Evolutionary conservation across 2,113 vertebrate genomes (phyloP), one percentile per base, ranked within the genome.

Genomic region (Archocentrus centrarchus): DNA sequence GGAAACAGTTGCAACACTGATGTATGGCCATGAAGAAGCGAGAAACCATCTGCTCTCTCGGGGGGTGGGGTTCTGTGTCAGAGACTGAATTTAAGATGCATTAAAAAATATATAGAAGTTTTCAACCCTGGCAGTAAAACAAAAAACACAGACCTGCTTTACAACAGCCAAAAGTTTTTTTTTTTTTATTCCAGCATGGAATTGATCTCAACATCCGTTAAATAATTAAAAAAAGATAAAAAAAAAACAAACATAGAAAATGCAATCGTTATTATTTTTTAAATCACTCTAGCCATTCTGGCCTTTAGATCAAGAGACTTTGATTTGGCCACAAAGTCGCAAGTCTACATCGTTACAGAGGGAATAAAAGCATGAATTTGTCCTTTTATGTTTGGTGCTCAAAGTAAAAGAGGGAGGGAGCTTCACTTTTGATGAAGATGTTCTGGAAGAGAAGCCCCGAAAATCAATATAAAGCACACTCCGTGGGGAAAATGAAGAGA

Each of bases 171-270:
- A 88, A 73, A 8, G 27, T 27, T 3, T 55, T 24, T 6, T 17
- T 41, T 20, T n/a, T 66, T 92, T 95, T 84, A 94, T 92, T 94
- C 86, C 91, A 91, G 82, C 87, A 60, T 68, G 39, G 44, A 68
- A 68, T 68, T 47, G 8, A 47, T 90, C 79, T 89, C 80, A 77
- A 92, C 81, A 92, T 55, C 83, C 73, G 84, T 17, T 73, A 8
- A 39, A 39, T 39, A 39, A 39, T 39, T 35, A 91, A 73, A 66
- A 53, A 91, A 15, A 61, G 37, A 83, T 89, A 30, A 70, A 70
- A 91, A 91, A 15, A 93, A 93, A 93, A 91, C 83, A 92, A 93
- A 91, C 79, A 63, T 91, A 92, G 66, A 93, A 94, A 93, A 92
- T 27, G 73, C 14, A 37, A 81, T 75, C 37, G 6, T 73, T 58